Evolutionary conservation across 2,888 invertebrate species (phyloP).

Genomic region (Rhagonycha lutea): DNA sequence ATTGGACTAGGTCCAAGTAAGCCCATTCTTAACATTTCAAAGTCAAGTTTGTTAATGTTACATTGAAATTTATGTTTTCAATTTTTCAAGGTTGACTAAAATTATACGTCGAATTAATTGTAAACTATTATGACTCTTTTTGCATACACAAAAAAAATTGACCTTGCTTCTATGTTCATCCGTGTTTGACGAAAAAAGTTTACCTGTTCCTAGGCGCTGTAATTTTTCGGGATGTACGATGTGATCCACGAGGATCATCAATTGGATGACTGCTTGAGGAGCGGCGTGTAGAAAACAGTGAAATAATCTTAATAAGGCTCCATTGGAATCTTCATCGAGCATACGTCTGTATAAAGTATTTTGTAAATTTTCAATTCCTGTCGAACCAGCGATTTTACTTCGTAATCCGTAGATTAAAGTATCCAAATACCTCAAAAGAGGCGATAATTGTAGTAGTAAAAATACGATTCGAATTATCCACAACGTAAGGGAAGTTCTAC

Average conservation of each 20-base stretch:
- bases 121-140: background rate
- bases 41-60: background rate
- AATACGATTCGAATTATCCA: slow-evolving; percentile 56
- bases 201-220: slow-evolving; percentile 25
- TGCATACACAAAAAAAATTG: background rate
- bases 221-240: slow-evolving; percentile 12
- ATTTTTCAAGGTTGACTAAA: background rate
- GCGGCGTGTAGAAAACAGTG: slow-evolving; percentile 56
- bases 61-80: background rate
- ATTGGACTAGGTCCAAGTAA: slow-evolving; percentile 1
- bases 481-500: slow-evolving; percentile 50
- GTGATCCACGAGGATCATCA: slow-evolving; percentile 51
- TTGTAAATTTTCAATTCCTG: slow-evolving; percentile 46
- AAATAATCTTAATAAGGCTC: slow-evolving; percentile 53
- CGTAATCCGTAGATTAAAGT: slow-evolving; percentile 53
- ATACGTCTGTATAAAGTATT: slow-evolving; percentile 51
- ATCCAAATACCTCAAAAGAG: slow-evolving; percentile 56
- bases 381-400: slow-evolving; percentile 49
- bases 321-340: slow-evolving; percentile 57
- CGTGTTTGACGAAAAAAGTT: background rate
- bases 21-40: background rate
- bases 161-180: background rate
- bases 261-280: slow-evolving; percentile 55
- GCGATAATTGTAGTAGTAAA: slow-evolving; percentile 56
- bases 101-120: background rate